A percentile compares a stretch with the other conserved stretches of the same genome.
phyloP scores from a whole-genome alignment of 2,113 vertebrate species.

The Puma concolor region DNA sequence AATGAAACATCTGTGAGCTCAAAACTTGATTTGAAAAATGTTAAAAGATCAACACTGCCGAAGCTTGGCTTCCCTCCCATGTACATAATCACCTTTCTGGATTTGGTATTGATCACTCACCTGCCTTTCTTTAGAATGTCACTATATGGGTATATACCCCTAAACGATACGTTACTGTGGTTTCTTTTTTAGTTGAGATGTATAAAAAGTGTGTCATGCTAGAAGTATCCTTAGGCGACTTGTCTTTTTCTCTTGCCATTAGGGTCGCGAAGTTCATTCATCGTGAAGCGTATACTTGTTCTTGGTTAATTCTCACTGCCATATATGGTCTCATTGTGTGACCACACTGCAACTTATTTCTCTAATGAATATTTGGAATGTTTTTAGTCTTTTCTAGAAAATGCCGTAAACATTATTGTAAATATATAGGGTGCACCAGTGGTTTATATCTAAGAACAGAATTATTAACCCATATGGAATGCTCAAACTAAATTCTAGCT shows the following conservation, averaged over 20 bases:
- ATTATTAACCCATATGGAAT: background rate
- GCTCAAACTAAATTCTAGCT: background rate
- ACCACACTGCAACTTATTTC: background rate
- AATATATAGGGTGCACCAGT: background rate
- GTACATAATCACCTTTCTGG: background rate
- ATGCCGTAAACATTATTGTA: background rate
- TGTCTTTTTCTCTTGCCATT: background rate
- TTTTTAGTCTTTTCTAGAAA: conserved; percentile 3
- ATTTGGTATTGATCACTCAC: background rate
- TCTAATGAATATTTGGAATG: background rate
- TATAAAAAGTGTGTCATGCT: background rate
- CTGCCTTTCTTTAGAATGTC: background rate
- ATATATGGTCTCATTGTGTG: background rate
- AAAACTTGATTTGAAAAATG: background rate
- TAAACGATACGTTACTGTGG: background rate
- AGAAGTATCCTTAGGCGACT: background rate
- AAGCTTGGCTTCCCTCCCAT: background rate
- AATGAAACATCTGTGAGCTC: background rate
- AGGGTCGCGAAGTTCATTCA: background rate
- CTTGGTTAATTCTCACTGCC: background rate
- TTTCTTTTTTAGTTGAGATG: background rate
- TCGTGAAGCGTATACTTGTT: background rate
- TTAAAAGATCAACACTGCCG: background rate
- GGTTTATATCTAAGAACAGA: background rate
- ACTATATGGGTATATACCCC: background rate